A percentile compares a stretch with the other conserved stretches of the same genome.
Evolutionary conservation across 2,113 vertebrate genomes (phyloP).

Genomic region (Psittacula cyanocephala): DNA sequence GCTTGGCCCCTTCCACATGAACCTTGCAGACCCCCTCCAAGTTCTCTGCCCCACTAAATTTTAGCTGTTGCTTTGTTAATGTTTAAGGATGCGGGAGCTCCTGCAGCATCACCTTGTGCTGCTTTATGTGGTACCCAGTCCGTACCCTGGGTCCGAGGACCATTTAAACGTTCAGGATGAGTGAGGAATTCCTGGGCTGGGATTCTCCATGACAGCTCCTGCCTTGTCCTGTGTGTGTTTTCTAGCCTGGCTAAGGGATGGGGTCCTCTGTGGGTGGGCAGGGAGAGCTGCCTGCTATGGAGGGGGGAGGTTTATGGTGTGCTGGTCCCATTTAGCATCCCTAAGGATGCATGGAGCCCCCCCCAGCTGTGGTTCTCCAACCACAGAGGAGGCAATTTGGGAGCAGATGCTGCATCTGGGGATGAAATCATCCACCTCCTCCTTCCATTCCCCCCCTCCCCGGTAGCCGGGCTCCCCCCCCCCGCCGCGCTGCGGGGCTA

Average conservation of each 20-base stretch:
- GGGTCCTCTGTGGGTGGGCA: not conserved
- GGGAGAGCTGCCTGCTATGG: not conserved
- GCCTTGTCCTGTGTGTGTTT: not conserved
- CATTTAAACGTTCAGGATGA: not conserved
- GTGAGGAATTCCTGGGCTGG: not conserved
- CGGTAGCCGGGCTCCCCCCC: not conserved
- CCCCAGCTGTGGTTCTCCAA: not conserved
- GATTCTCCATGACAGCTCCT: slow-evolving; percentile 2
- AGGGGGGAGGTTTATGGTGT: not conserved
- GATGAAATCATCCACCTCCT: slow-evolving; percentile 53
- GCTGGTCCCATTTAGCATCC: not conserved
- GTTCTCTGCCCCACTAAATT: not conserved
- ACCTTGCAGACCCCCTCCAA: not conserved
- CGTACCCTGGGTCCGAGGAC: not conserved
- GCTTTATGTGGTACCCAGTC: not conserved
- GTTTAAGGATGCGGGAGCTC: not conserved
- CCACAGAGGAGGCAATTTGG: not conserved
- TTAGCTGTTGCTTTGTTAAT: not conserved
- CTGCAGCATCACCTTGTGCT: rapidly evolving
- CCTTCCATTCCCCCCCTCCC: not conserved
- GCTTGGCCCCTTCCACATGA: not conserved
- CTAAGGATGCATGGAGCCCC: not conserved
- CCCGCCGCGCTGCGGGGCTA: not conserved
- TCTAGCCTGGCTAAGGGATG: not conserved
- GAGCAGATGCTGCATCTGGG: slow-evolving; percentile 42